Evolutionary conservation across 2,797 vertebrate genomes (phyloP), one percentile per base, ranked within the genome.

Genomic region (Morelia viridis): DNA sequence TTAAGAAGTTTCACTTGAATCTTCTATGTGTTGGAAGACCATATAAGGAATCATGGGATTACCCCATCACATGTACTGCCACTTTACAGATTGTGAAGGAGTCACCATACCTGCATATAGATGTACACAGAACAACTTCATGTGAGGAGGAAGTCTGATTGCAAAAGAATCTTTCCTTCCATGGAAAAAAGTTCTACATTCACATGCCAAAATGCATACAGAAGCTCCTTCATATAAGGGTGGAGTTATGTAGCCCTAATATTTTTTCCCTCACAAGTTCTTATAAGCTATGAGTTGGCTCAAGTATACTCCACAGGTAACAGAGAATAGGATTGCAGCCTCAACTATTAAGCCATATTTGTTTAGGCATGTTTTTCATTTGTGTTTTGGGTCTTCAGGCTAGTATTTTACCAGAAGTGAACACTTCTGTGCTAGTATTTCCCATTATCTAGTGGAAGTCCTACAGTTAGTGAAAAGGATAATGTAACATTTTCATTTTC

Each of bases 381-480:
- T 28, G 7, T 10, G 5, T 87, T 87, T 62, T 26, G 19, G 31
- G 86, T 41, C 60, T 80, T n/a, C n/a, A 60, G 35, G 89, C 65
- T 35, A 56, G n/a, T 24, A 5, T 68, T 65, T 64, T 53, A 88
- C 26, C 31, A 62, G 35, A 28, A 41, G 5, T 53, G n/a, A 58
- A 58, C 15, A 76, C 10, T 76, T 31, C 11, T 83, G 9, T 71
- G 31, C 17, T 60, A 56, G 56, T 11, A 22, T 84, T 90, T n/a
- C 76, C 26, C 4, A 50, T 83, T 46, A 71, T 11, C 28, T 71
- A 53, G 3, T 13, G 53, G 35, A 15, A 19, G 41, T 57, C 35
- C 41, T 2, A 0, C 0, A 41, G 46, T 31, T 46, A 0, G 0
- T 83, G 62, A 90, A 46, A 35, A 83, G 1, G 56, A 60, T 89